Evolutionary conservation across 2,113 vertebrate species (phyloP), one percentile per base, ranked within the genome.

Genomic region (Synchiropus splendidus): DNA sequence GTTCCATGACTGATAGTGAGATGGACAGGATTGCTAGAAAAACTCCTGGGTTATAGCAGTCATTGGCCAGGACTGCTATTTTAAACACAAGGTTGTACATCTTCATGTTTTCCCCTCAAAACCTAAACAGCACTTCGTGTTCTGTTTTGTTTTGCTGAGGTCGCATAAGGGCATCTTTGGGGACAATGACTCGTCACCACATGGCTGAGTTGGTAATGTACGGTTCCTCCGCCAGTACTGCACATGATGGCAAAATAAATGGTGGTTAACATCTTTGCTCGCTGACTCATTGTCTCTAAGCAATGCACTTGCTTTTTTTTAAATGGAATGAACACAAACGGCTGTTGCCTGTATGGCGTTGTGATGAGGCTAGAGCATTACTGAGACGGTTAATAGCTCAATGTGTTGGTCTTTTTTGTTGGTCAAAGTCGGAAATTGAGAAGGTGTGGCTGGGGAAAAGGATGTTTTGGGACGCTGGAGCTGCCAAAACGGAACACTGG

Each of bases 401-500:
- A n/a, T n/a, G 21, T 27, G 8, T 27, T 27, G 21, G 21, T 27
- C 21, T 27, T 27, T 27, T 27, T 27, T 27, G 21, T n/a, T n/a
- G n/a, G n/a, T n/a, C n/a, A n/a, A n/a, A n/a, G 21, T 27, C 42
- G 21, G 34, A 48, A 42, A 36, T 1, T 44, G 44, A 61, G 40
- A 50, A 75, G 67, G 74, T 59, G 72, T 64, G 66, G 74, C 58
- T 48, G 54, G 42, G 45, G 70, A 31, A 48, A 48, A 80, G 79
- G 81, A 83, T 80, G 79, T 79, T 83, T 72, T 54, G 76, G 72
- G 70, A 57, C 54, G 46, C 41, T 10, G 50, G 67, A 54, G 59
- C 63, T 70, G 70, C 79, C 75, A 82, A 70, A 76, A 35, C 63
- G 70, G 77, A 77, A 80, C 42, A 49, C 6, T 5, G 68, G 79